Base-by-base conservation (phyloP, 2,888 invertebrate species). In the Ommatoiulus sabulosus region DNA sequence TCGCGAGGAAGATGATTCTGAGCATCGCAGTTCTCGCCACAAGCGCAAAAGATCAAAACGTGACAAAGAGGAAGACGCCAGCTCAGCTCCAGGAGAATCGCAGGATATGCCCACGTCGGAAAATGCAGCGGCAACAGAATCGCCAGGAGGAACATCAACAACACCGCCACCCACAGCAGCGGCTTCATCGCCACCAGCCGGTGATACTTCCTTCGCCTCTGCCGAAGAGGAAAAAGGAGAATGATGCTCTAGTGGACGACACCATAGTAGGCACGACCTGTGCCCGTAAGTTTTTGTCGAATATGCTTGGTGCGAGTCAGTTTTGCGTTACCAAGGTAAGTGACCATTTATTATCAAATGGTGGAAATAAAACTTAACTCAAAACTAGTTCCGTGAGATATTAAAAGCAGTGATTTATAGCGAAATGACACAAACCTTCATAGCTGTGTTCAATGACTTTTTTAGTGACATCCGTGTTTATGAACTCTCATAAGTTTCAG, bases 1-100 rank as follows among this genome's bases (percentile, higher is more conserved):
- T 86, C 87, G 89, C 12, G 88, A 87, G 10, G 89, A 89, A 8
- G 89, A 89, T 7, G 87, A 89, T 15, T 87, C 88, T n/a, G 89
- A 89, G n/a, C 89, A 89, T 63, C 57, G 89, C 52, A 94, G 95
- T 89, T 94, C 95, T 90, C 93, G 95, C 88, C 94, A 94, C 90
- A 93, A 93, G 90, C 94, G 95, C 88, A 95, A 95, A 93, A 94
- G 94, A 92, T 94, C 94, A 20, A 95, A 96, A 91, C 95, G 96
- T 72, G 90, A 90, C 48, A 90, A 89, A 52, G 89, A 89, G 20
- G 87, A 85, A 8, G 85, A 43, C 5, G 2, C 17, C 4, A 7
- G 15, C 17, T 10, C 43, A 5, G 44, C 43, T 7, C 10, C 43
- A 0, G 85, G 44, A 85, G 85, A 85, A 43, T 8, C 85, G 17